Evolutionary conservation across 2,888 invertebrate species (phyloP).

Genomic region (Agrotis segetum): DNA sequence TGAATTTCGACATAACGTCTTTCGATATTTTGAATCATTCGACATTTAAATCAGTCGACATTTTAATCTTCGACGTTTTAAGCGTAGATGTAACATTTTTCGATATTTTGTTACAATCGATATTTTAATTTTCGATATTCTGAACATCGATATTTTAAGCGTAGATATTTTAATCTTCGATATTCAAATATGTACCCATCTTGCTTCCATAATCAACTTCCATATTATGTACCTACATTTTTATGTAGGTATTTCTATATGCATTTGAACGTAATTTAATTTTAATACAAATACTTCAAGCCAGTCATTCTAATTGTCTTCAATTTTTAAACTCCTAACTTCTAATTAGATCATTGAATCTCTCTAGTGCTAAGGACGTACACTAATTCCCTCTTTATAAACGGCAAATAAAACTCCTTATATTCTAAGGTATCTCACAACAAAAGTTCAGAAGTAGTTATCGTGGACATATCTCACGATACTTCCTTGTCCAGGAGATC

Average conservation of each 20-base stretch:
- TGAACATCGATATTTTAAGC: too few relatives aligned
- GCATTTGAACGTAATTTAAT: background rate
- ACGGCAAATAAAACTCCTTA: conserved; percentile 3
- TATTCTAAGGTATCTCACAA: background rate
- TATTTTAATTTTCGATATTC: too few relatives aligned
- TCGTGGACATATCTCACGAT: background rate
- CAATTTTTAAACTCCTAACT: conserved; percentile 21
- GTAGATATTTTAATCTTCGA: too few relatives aligned
- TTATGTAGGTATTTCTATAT: background rate
- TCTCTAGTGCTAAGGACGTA: background rate
- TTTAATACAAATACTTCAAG: background rate
- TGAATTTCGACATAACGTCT: too few relatives aligned
- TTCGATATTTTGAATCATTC: too few relatives aligned
- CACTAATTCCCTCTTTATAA: background rate
- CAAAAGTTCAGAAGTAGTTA: background rate
- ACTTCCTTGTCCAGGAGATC: conserved; percentile 7
- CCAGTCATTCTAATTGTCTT: conserved; percentile 14
- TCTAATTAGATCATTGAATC: conserved; percentile 42
- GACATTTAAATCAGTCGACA: too few relatives aligned
- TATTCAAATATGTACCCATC: too few relatives aligned
- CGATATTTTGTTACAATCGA: too few relatives aligned
- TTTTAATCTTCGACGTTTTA: too few relatives aligned
- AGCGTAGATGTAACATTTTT: too few relatives aligned
- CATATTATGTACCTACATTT: conserved; percentile 17
- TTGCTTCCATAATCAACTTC: conserved; percentile 5